Evolutionary conservation across 2,888 invertebrate genomes (phyloP).

Genomic region (Pemphredon lugubris): DNA sequence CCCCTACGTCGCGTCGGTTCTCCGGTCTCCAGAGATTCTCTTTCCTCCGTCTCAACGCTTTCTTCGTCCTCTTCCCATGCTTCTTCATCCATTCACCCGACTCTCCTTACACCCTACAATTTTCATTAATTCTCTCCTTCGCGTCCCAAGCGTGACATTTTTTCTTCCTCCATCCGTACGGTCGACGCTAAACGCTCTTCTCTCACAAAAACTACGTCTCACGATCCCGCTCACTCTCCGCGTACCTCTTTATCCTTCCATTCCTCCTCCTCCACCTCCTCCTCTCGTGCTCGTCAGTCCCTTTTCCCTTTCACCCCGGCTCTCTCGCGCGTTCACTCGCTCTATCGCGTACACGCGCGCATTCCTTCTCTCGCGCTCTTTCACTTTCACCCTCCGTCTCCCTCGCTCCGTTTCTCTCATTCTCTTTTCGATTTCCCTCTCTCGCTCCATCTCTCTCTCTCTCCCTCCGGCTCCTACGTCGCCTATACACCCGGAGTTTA

Average conservation of each 20-base stretch:
- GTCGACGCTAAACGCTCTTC: too few species aligned
- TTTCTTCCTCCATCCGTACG: not conserved
- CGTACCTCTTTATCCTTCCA: not conserved
- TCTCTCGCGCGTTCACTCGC: not conserved
- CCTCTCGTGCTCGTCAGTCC: conserved; percentile 1
- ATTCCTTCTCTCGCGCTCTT: too few species aligned
- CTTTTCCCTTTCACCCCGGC: not conserved
- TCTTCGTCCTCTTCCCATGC: too few species aligned
- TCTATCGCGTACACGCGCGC: too few species aligned
- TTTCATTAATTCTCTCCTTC: too few species aligned
- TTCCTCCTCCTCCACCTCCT: conserved; percentile 2
- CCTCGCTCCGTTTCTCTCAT: not conserved
- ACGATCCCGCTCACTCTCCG: not conserved
- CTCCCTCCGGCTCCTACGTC: not conserved
- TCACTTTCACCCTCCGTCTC: too few species aligned
- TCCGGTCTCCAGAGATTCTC: too few species aligned
- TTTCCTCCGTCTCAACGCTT: too few species aligned
- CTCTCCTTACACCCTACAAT: too few species aligned
- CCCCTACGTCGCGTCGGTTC: too few species aligned
- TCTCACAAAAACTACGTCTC: too few species aligned
- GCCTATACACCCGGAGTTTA: conserved; percentile 49
- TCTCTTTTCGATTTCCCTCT: not conserved
- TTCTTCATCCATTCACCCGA: too few species aligned
- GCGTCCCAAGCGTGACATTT: not conserved
- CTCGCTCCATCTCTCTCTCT: not conserved